A percentile compares a stretch with the other conserved stretches of the same genome.
phyloP scores from a whole-genome alignment of 2,888 invertebrate genomes.

The Macrosiphum euphorbiae region DNA sequence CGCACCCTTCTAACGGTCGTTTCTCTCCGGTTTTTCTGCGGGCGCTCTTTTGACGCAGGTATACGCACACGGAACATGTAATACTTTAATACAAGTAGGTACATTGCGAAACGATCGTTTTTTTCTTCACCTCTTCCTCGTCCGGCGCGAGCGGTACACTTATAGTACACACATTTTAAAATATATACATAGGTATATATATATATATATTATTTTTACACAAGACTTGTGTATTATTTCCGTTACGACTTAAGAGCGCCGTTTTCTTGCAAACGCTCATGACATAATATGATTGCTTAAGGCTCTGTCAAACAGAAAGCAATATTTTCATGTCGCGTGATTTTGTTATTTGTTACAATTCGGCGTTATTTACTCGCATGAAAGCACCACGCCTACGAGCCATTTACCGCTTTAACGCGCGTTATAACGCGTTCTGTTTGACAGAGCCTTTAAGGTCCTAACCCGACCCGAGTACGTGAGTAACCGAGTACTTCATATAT shows the following conservation, averaged over 20 bases:
- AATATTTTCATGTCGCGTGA: no score
- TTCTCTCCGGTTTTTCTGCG: constrained; percentile 59
- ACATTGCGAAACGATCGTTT: constrained; percentile 53
- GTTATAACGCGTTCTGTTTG: no score
- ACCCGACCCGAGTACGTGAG: not conserved
- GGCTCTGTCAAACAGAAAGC: no score
- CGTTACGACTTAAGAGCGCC: not conserved
- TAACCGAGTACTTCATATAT: not conserved
- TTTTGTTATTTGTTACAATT: no score
- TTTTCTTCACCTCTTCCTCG: constrained; percentile 4
- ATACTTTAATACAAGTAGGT: not conserved
- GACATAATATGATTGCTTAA: not conserved
- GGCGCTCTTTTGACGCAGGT: constrained; percentile 48
- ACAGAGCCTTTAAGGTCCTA: no score
- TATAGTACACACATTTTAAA: not conserved
- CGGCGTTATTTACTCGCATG: no score
- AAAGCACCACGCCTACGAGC: no score
- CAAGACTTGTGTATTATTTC: constrained; percentile 31
- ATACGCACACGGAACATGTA: not conserved
- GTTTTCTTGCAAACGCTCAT: not conserved
- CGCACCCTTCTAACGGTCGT: constrained; percentile 64
- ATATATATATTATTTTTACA: not conserved
- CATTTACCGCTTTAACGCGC: no score
- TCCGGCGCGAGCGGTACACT: not conserved
- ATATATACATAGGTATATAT: not conserved